phyloP scores from a whole-genome alignment of 2,797 vertebrate species.

The Gastrophryne carolinensis region DNA sequence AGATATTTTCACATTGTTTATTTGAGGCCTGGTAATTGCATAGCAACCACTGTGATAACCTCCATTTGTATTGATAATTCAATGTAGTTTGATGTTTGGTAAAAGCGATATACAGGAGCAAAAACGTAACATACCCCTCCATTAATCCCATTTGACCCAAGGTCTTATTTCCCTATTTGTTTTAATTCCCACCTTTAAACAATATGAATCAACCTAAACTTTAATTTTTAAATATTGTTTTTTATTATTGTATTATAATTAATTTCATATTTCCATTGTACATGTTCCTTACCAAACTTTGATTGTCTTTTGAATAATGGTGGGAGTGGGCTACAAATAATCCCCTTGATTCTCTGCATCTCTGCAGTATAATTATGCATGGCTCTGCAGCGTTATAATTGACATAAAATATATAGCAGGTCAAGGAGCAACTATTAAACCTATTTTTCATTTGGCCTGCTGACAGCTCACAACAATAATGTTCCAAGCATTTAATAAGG shows the following conservation, averaged over 20 bases:
- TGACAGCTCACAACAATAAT: constrained; percentile 92
- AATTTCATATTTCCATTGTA: not conserved
- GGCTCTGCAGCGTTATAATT: constrained; percentile 97
- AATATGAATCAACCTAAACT: not conserved
- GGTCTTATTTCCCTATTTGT: too few relatives aligned
- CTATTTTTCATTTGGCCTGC: constrained; percentile 99
- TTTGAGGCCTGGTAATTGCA: too few relatives aligned
- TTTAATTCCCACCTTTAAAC: too few relatives aligned
- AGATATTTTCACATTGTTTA: too few relatives aligned
- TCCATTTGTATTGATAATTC: too few relatives aligned
- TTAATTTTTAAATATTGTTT: not conserved
- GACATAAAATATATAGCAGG: constrained; percentile 98
- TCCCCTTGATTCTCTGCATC: constrained; percentile 95
- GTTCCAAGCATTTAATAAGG: constrained; percentile 78
- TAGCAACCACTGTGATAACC: too few relatives aligned
- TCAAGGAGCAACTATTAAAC: constrained; percentile 98
- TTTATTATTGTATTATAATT: not conserved
- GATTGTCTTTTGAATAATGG: constrained; percentile 57
- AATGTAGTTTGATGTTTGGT: too few relatives aligned
- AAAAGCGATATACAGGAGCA: too few relatives aligned
- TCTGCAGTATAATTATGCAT: constrained; percentile 98
- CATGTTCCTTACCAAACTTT: not conserved
- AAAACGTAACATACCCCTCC: too few relatives aligned
- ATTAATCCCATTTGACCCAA: too few relatives aligned
- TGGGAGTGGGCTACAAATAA: constrained; percentile 91